These are phyloP conservation scores for Mylabris phalerata DNA, from an alignment of 1,140 invertebrate genomes.

Conservation along the genomic window DNA sequence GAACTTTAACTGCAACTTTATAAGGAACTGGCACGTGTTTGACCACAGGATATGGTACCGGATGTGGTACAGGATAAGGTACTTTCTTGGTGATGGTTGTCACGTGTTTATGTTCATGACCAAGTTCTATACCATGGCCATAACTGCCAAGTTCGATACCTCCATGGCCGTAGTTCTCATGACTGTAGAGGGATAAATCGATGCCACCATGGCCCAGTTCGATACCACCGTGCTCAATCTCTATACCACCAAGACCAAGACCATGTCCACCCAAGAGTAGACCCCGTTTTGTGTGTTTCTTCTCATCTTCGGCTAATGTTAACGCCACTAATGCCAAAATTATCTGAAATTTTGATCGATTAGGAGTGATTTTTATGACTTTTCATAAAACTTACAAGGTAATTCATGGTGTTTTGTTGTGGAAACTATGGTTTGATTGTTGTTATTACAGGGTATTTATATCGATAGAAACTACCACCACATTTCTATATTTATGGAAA, in stretches of 20 bases:
- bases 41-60: constrained; percentile 32
- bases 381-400: constrained; percentile 1
- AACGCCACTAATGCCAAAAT: background rate
- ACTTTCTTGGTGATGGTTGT: constrained; percentile 28
- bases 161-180: background rate
- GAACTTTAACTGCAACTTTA: constrained; percentile 8
- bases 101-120: constrained; percentile 17
- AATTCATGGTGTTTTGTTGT: constrained; percentile 8
- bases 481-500: no score
- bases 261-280: constrained; percentile 5
- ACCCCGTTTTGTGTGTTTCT: constrained; percentile 8
- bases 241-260: background rate
- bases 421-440: no score
- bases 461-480: no score
- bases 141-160: background rate
- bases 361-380: background rate
- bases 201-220: constrained; percentile 8
- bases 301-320: constrained; percentile 7
- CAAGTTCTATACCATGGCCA: constrained; percentile 6
- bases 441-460: no score
- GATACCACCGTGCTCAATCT: background rate
- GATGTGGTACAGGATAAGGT: constrained; percentile 32
- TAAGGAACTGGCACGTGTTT: constrained; percentile 27
- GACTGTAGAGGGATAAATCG: no score
- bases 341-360: constrained; percentile 2